Evolutionary conservation across 2,888 invertebrate genomes (phyloP), one percentile per base, ranked within the genome.

Genomic region (Calephelis perditalis): DNA sequence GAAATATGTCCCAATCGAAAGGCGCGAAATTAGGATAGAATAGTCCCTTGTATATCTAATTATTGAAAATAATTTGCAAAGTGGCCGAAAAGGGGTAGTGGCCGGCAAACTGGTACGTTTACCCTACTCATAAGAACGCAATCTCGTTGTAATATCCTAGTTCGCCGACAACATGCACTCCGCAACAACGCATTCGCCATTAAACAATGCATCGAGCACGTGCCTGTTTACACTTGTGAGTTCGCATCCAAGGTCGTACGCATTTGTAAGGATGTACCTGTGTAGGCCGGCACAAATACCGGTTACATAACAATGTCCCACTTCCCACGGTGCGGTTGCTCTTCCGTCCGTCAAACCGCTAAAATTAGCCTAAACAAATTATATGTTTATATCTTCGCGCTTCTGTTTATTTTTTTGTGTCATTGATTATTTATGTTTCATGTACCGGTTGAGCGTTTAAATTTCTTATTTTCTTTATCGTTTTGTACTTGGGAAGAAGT

Each of bases 201-300:
- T 86, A 90, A 90, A 90, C 89, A 90, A 90, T 90, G 89, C 89
- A 88, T 85, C 81, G 85, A 79, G 77, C 89, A 85, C 87, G 86
- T 87, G 89, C 83, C 79, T 82, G 84, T 83, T 86, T 86, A 88
- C 87, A 87, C 85, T 88, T 86, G 84, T 82, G 86, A 87, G 89
- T 88, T 88, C 86, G 86, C 84, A 86, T 84, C 81, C 85, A 90
- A 90, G 89, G 89, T 85, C 88, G 84, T 84, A 86, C 87, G 89
- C 86, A 87, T 90, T 88, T 87, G 89, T 87, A 87, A 90, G 88
- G 89, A 90, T 89, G 88, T 87, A 80, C 82, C 82, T 76, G 84
- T 83, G 84, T 87, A 82, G 86, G 88, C 78, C 81, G 86, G 78
- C 77, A 86, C 84, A 86, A 88, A 87, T 86, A 87, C 85, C 85